Conservation (phyloP, 1,140 invertebrate species). For the Caenorhabditis elegans region DNA sequence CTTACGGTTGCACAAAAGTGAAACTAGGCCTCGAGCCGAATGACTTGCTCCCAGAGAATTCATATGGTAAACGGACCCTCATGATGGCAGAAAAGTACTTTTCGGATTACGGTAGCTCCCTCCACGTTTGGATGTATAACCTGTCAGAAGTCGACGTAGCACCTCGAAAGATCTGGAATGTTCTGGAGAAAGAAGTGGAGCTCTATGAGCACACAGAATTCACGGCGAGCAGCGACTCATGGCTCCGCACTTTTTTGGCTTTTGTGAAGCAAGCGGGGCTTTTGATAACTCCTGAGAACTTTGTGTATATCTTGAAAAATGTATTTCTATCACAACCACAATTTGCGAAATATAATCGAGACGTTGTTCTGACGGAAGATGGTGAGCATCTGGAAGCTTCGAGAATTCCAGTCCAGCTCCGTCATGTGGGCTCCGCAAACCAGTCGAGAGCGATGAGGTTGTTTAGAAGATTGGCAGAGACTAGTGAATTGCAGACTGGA, state of each 20-base stretch:
- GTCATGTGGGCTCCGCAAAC: constrained; percentile 60
- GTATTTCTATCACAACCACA: constrained; percentile 57
- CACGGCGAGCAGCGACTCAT: constrained; percentile 77
- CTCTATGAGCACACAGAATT: constrained; percentile 64
- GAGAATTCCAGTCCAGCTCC: constrained; percentile 57
- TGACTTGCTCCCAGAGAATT: constrained; percentile 66
- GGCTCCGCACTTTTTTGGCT: constrained; percentile 81
- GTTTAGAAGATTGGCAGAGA: constrained; percentile 72
- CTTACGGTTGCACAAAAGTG: constrained; percentile 63
- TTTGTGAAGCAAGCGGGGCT: constrained; percentile 78
- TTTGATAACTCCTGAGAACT: constrained; percentile 69
- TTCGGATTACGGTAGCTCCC: constrained; percentile 59
- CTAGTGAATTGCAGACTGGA: constrained; percentile 81
- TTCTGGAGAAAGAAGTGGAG: constrained; percentile 61
- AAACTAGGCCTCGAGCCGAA: constrained; percentile 67
- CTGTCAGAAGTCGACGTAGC: constrained; percentile 53
- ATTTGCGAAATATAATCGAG: constrained; percentile 61
- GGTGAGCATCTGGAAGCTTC: constrained; percentile 51
- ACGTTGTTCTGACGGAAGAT: constrained; percentile 49
- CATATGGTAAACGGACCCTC: constrained; percentile 65
- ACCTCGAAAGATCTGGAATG: constrained; percentile 55
- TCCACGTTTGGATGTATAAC: constrained; percentile 66
- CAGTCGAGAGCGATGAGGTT: constrained; percentile 63
- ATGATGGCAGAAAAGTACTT: constrained; percentile 61
- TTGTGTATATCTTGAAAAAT: constrained; percentile 58